Evolutionary conservation across 2,797 vertebrate genomes (phyloP).

Genomic region (Adelosebastes latens): DNA sequence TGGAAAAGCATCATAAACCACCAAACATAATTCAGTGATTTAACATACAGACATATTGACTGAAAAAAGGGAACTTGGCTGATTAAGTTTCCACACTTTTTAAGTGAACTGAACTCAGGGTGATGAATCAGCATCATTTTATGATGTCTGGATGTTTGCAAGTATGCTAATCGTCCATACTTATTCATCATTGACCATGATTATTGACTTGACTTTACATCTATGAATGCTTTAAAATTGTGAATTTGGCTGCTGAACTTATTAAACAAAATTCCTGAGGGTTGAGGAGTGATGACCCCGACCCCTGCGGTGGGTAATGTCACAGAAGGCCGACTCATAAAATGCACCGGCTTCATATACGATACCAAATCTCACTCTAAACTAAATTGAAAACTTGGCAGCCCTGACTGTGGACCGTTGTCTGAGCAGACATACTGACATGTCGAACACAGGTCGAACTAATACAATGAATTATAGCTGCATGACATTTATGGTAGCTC

Average conservation of each 20-base stretch:
- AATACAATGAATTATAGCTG: background rate
- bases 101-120: background rate
- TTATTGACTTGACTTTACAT: background rate
- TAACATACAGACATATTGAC: no score
- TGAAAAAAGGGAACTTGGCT: no score
- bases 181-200: background rate
- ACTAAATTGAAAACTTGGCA: background rate
- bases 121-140: background rate
- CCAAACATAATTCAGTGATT: background rate
- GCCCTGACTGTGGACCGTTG: background rate
- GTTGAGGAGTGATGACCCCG: no score
- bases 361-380: background rate
- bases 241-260: background rate
- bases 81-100: background rate
- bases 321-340: no score
- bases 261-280: background rate
- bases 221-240: background rate
- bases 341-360: background rate
- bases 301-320: no score
- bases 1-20: background rate
- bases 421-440: no score
- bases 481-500: background rate
- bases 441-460: background rate
- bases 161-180: background rate
- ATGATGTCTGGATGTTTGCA: background rate